Base-by-base conservation (phyloP, 1,140 invertebrate genomes). In the Megalopta genalis region DNA sequence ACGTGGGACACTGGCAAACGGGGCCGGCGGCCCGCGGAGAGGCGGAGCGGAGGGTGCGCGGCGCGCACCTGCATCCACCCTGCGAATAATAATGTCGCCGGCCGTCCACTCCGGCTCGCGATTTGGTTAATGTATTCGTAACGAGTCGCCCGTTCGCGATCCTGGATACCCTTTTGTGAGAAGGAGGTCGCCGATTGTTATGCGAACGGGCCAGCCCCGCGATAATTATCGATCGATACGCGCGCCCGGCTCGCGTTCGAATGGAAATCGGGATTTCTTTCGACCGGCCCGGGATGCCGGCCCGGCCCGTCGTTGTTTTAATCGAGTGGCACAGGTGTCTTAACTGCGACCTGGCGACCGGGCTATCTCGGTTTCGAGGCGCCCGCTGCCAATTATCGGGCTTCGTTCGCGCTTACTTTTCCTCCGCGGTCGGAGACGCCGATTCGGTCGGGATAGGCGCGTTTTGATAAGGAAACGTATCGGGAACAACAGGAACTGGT, bases 61-160 rank as follows among this genome's bases (percentile, higher is more conserved):
- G 32, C 25, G 32, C 18, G 32, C 25, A 23, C 49, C 59, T 67
- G 54, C 74, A 82, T 63, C 65, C 32, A 67, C 14, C 14, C 18
- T 25, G 54, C 60, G 37, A 84, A 77, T 77, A 67, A 82, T 69
- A 67, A 67, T 42, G 27, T 59, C 49, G 60, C 23, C 54, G 16
- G 21, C n/a, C 59, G 67, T 65, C 59, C 14, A 71, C 49, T 46
- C 12, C 4, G 42, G 25, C 63, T 39, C 59, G 70, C 62, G 54
- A 82, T 59, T 42, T 49, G n/a, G 69, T 63, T 66, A 69, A 77
- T 77, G 81, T 73, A 68, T 72, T 77, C 65, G 65, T 68, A 80
- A 82, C 70, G 42, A 64, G 65, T 70, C 52, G 18, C 27, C 64
- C 39, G 64, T 37, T 16, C 63, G 63, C 63, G 63, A 65, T 65